These are phyloP conservation scores for Vulpes vulpes DNA, from an alignment of 2,113 vertebrate species.

Conservation along the genomic window DNA sequence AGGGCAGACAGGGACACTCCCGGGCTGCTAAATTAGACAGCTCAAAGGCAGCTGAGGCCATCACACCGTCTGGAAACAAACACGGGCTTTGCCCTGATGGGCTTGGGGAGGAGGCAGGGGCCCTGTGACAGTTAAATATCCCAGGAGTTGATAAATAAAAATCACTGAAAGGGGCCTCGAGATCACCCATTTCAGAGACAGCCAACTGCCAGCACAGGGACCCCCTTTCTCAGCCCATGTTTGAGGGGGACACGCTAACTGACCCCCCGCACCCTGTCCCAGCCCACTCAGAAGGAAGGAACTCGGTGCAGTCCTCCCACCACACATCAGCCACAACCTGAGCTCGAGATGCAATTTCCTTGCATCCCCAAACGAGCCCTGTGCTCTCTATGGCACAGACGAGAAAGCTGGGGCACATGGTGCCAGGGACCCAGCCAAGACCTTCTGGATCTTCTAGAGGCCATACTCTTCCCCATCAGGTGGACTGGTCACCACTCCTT, in stretches of 20 bases:
- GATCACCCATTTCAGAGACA: neutral
- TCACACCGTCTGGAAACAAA: fast-evolving
- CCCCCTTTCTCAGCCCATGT: fast-evolving
- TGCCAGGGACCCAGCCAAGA: fast-evolving
- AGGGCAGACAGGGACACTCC: neutral
- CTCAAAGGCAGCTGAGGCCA: neutral
- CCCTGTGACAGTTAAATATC: fast-evolving
- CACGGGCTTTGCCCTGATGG: fast-evolving
- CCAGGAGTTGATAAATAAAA: neutral
- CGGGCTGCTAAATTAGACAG: neutral
- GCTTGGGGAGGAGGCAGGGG: fast-evolving
- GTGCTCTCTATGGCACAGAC: fast-evolving
- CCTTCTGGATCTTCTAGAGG: too few relatives aligned
- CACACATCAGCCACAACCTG: fast-evolving
- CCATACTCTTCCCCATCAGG: fast-evolving
- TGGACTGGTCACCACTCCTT: fast-evolving
- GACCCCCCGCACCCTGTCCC: neutral
- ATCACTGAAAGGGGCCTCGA: neutral
- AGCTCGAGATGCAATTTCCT: neutral
- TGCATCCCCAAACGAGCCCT: neutral
- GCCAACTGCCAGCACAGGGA: neutral
- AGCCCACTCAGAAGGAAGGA: too few relatives aligned
- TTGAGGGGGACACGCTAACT: fast-evolving
- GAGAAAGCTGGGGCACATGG: fast-evolving
- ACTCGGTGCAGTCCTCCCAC: fast-evolving